A percentile compares a stretch with the other conserved stretches of the same genome.
phyloP scores from a whole-genome alignment of 2,797 vertebrate species.

The Nothura maculosa region DNA sequence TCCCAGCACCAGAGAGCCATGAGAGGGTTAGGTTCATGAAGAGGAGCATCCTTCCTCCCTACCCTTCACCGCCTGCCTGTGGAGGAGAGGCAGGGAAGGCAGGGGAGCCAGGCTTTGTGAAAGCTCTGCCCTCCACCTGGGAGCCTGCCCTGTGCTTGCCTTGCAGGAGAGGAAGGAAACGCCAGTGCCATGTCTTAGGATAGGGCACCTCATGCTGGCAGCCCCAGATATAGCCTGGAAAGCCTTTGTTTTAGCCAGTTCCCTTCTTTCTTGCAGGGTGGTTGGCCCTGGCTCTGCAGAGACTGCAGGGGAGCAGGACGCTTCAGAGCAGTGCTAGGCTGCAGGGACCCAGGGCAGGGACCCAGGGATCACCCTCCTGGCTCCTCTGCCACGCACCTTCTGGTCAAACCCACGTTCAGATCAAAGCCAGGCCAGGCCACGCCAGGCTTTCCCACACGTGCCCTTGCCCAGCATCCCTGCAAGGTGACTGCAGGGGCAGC shows the following conservation, averaged over 20 bases:
- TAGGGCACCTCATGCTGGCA: conserved; percentile 76
- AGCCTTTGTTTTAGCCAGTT: conserved; percentile 61
- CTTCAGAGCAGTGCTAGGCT: neutral
- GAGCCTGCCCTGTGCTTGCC: conserved; percentile 12
- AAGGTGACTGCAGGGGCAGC: too few relatives aligned
- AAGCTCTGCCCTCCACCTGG: conserved; percentile 42
- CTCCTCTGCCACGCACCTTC: neutral
- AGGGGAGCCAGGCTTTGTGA: neutral
- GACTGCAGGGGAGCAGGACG: neutral
- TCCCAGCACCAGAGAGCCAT: neutral
- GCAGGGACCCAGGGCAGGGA: neutral
- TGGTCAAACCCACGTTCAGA: neutral
- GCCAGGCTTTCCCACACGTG: neutral
- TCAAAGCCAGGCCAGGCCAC: neutral
- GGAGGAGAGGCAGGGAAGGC: neutral
- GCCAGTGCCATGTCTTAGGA: conserved; percentile 60
- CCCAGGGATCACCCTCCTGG: neutral
- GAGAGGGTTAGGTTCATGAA: rapidly evolving
- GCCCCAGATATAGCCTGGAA: conserved; percentile 61
- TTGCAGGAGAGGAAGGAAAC: neutral
- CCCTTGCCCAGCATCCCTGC: neutral
- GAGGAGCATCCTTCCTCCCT: neutral
- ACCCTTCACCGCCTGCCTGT: neutral
- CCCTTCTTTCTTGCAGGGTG: neutral
- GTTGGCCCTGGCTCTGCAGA: neutral